These are phyloP conservation scores for Iselma pallidipennis DNA, from an alignment of 2,888 invertebrate genomes.

Conservation along the genomic window DNA sequence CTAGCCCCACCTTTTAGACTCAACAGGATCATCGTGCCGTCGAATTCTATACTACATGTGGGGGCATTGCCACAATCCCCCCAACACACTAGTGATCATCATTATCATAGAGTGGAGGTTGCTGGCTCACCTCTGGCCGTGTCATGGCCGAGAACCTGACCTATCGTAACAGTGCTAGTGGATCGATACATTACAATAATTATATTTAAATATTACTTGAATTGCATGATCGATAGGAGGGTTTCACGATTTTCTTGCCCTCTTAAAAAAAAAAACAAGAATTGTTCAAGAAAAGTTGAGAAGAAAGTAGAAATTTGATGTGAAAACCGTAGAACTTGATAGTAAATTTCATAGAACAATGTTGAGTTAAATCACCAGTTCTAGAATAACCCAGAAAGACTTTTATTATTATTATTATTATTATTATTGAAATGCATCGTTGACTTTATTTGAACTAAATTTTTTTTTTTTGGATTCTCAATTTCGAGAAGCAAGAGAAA, in stretches of 20 bases:
- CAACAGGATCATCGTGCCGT: background rate
- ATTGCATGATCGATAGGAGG: too few species aligned
- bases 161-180: constrained; percentile 41
- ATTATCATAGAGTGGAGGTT: background rate
- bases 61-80: background rate
- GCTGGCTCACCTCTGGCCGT: constrained; percentile 28
- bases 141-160: constrained; percentile 50
- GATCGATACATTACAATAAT: background rate
- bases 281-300: background rate
- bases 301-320: background rate
- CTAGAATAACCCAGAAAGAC: background rate
- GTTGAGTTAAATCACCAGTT: background rate
- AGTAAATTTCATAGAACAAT: background rate
- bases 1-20: constrained; percentile 11
- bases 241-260: too few species aligned
- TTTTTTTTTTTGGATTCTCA: too few species aligned
- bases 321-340: background rate
- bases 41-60: background rate
- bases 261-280: background rate
- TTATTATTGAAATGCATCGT: background rate
- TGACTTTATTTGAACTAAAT: background rate
- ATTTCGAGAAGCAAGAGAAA: too few species aligned
- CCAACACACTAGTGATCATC: too few species aligned
- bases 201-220: background rate
- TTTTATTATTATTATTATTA: too few species aligned